Conservation (phyloP, 2,113 vertebrate genomes). For the Gobiocypris rarus region DNA sequence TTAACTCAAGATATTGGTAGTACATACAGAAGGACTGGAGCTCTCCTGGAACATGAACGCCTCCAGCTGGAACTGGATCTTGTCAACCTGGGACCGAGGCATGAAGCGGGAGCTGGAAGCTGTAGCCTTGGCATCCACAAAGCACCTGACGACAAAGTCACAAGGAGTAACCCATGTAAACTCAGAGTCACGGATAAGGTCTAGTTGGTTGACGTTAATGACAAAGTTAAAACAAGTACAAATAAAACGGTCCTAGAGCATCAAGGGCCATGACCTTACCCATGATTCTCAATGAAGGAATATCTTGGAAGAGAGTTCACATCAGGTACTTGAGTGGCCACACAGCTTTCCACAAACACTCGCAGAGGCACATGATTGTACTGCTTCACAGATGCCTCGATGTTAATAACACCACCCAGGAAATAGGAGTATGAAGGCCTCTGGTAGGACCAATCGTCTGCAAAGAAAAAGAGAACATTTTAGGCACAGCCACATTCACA, state of each 20-base stretch:
- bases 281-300: conserved; percentile 65
- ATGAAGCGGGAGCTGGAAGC: conserved; percentile 65
- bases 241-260: too few relatives aligned
- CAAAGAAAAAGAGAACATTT: background rate
- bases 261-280: conserved; percentile 52
- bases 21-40: conserved; percentile 36
- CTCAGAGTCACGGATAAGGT: too few relatives aligned
- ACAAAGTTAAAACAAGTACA: too few relatives aligned
- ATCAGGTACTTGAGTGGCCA: conserved; percentile 61
- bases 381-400: background rate
- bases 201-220: too few relatives aligned
- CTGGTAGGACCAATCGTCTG: conserved; percentile 57
- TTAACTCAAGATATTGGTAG: background rate
- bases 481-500: background rate
- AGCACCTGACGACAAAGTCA: conserved; percentile 57
- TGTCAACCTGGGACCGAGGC: conserved; percentile 52
- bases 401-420: conserved; percentile 50
- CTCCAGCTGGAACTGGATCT: conserved; percentile 66
- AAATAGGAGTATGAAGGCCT: conserved; percentile 50
- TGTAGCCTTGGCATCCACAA: conserved; percentile 64
- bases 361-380: conserved; percentile 66
- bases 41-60: conserved; percentile 66
- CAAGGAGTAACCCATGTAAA: too few relatives aligned
- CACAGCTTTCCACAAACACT: conserved; percentile 67
- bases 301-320: conserved; percentile 62